Base-by-base conservation (phyloP, 2,888 invertebrate species). In the Alitta virens region DNA sequence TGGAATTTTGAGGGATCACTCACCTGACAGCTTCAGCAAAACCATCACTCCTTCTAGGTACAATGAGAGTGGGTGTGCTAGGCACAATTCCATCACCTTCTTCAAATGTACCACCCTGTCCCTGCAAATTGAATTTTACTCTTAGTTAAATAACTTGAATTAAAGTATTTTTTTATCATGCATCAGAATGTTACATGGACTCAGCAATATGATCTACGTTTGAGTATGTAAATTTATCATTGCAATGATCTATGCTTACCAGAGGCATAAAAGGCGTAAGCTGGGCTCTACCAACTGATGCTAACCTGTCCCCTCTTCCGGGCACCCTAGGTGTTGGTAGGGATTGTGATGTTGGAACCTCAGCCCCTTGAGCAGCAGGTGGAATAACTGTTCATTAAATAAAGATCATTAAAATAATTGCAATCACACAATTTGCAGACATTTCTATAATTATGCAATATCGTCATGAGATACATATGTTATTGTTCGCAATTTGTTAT, bases 21-120 rank as follows among this genome's bases (percentile, higher is more conserved):
- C 65, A 78, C 78, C 75, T 79, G 51, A 94, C 91, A 51, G 93
- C 93, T 79, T 94, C 92, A 43, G 92, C 91, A 83, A 92, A 92
- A 59, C 92, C 92, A 80, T 94, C 93, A 65, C 87, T 88, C 65
- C 92, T 86, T 64, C 91, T 84, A 2, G 92, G 91, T 51, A 91
- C 89, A 76, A 90, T 91, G 26, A 94, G 84, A 2, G 93, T 92
- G 21, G 94, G 92, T 14, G 94, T 93, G 63, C 92, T 91, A 18
- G 94, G 94, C 38, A 94, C 93, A 71, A 93, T 93, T 72, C 91
- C 85, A 69, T 90, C 90, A 16, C 87, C 87, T 14, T 87, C 87
- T 70, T 89, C 89, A 76, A 88, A 88, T 64, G 86, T 85, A 38
- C 86, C 84, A 68, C 85, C 85, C 21, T 76, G 77, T 49, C 85